These are phyloP conservation scores for Sycon ciliatum DNA, from an alignment of 37 sponge, comb jelly and placozoan species.

Conservation along the genomic window DNA sequence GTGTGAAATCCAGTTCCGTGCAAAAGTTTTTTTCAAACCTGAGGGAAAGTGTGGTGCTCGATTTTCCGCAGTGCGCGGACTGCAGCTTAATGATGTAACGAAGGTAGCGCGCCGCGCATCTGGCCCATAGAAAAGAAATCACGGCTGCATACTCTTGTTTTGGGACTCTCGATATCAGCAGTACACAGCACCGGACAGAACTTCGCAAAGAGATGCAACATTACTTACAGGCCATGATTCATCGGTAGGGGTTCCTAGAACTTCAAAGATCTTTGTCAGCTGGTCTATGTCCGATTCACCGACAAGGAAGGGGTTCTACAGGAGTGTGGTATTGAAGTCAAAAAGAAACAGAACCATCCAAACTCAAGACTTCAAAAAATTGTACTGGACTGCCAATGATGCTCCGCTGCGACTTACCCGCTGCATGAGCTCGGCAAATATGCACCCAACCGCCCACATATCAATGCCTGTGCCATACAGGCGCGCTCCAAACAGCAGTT, in stretches of 20 bases:
- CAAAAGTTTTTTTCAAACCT: no score
- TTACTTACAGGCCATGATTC: conserved; percentile 72
- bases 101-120: no score
- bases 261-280: conserved; percentile 78
- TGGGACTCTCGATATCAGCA: no score
- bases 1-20: no score
- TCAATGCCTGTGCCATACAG: conserved; percentile 93
- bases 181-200: no score
- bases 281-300: conserved; percentile 91
- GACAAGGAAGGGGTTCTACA: conserved; percentile 70
- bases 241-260: conserved; percentile 79
- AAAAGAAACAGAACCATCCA: not conserved
- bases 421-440: conserved; percentile 79
- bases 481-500: conserved; percentile 88
- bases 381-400: not conserved
- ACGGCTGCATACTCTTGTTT: no score
- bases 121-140: no score
- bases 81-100: no score
- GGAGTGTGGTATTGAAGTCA: not conserved
- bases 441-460: conserved; percentile 95
- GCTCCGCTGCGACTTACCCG: conserved; percentile 32
- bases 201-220: no score
- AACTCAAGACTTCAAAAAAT: not conserved
- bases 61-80: no score
- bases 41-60: no score